Conservation (phyloP, 2,797 vertebrate genomes). For the Epinephelus coioides region DNA sequence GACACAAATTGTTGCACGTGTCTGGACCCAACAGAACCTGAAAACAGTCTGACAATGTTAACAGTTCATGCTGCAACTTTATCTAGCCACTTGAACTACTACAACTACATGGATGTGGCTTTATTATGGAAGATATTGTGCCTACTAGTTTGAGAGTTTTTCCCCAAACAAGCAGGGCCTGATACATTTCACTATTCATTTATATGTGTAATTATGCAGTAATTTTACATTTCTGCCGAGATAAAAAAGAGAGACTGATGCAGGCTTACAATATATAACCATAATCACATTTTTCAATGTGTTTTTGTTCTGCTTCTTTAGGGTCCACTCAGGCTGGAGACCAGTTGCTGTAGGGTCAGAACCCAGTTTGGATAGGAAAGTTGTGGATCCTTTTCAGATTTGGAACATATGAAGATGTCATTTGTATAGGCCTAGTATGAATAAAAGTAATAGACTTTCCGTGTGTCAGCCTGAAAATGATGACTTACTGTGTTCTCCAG, state of each 20-base stretch:
- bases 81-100: not conserved
- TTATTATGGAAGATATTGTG: not conserved
- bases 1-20: constrained; percentile 6
- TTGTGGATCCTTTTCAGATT: not conserved
- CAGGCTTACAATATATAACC: too few species aligned
- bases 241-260: too few species aligned
- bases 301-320: not conserved
- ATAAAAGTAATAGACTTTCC: not conserved
- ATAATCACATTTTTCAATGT: not conserved
- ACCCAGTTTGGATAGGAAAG: not conserved
- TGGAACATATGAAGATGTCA: not conserved
- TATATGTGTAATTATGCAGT: not conserved
- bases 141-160: not conserved
- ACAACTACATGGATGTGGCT: not conserved
- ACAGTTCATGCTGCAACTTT: constrained; percentile 27
- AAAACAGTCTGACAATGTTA: constrained; percentile 6
- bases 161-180: not conserved
- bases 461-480: not conserved
- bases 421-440: not conserved
- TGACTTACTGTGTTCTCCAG: not conserved
- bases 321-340: not conserved
- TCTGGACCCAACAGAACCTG: not conserved
- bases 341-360: not conserved
- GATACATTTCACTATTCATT: not conserved
- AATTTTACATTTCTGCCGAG: too few species aligned